Base-by-base conservation (phyloP, 2,797 vertebrate genomes). In the Labeo calbasu region DNA sequence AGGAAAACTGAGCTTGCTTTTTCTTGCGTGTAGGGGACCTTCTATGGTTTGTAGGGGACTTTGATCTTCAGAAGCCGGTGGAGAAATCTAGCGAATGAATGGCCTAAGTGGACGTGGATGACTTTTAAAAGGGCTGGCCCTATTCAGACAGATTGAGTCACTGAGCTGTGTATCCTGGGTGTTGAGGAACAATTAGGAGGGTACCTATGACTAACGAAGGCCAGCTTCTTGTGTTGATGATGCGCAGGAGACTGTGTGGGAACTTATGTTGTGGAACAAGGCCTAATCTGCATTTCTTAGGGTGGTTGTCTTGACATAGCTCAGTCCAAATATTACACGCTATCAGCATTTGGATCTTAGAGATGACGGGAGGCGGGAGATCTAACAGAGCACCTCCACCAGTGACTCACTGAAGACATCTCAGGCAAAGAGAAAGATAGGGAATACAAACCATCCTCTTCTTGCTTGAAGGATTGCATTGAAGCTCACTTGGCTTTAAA, bases 361-460 rank as follows among this genome's bases (percentile, higher is more conserved):
- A 83, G 83, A 87, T 25, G 73, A 55, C 36, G 76, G 50, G 25
- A 78, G 63, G 28, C n/a, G 40, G 59, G 12, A 66, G 48, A 63
- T 40, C 59, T 55, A 76, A 51, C 11, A 32, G 6, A 36, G 43
- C 32, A 28, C 61, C 72, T 77, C 36, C 68, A 83, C 36, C 50
- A 46, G 25, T 28, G 32, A 71, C 17, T 43, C 61, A 51, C 88
- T 83, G 87, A 53, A 81, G 89, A 91, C 69, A 88, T 86, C 84
- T 72, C 68, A 36, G 85, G 72, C 65, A 83, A 19, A 86, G 63
- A 43, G 55, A 65, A 55, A 79, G 53, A 73, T 81, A 84, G 90
- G 91, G 91, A 63, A 95, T 95, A 96, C 95, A 95, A 96, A 95
- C 94, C 94, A 82, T 85, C 82, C 57, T 93, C 90, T 91, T 93